phyloP scores from a whole-genome alignment of 2,113 vertebrate genomes.

The Pimephales promelas region DNA sequence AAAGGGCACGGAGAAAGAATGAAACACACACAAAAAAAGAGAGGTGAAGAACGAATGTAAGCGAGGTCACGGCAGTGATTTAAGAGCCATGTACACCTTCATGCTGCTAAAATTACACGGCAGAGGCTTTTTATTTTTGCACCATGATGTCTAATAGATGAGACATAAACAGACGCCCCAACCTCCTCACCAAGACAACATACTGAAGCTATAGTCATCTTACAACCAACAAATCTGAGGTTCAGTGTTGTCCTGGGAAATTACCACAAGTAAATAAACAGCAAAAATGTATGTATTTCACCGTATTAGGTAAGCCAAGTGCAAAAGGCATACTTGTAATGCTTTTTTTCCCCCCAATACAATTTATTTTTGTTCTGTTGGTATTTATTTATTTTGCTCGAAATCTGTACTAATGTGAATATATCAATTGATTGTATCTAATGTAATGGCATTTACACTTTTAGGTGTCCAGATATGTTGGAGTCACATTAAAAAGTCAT shows the following conservation, averaged over 20 bases:
- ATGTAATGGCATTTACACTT: background rate
- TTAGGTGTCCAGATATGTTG: background rate
- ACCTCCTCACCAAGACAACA: background rate
- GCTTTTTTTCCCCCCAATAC: background rate
- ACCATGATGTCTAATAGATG: constrained; percentile 19
- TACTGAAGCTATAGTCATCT: background rate
- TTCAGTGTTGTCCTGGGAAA: background rate
- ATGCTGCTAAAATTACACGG: constrained; percentile 38
- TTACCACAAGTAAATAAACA: background rate
- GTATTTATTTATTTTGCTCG: background rate
- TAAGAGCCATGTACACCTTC: constrained; percentile 21
- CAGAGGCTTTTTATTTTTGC: constrained; percentile 21
- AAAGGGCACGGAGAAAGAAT: constrained; percentile 38
- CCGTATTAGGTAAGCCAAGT: background rate
- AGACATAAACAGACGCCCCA: background rate
- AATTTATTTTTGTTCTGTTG: background rate
- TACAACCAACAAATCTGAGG: background rate
- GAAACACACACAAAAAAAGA: constrained; percentile 18
- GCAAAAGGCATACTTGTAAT: background rate
- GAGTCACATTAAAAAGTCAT: background rate
- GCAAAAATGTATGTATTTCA: background rate
- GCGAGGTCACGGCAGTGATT: constrained; percentile 35
- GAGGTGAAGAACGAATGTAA: background rate
- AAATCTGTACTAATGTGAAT: background rate
- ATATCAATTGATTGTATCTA: background rate